Evolutionary conservation across 2,888 invertebrate genomes (phyloP), one percentile per base, ranked within the genome.

Genomic region (Yponomeuta plumbellus): DNA sequence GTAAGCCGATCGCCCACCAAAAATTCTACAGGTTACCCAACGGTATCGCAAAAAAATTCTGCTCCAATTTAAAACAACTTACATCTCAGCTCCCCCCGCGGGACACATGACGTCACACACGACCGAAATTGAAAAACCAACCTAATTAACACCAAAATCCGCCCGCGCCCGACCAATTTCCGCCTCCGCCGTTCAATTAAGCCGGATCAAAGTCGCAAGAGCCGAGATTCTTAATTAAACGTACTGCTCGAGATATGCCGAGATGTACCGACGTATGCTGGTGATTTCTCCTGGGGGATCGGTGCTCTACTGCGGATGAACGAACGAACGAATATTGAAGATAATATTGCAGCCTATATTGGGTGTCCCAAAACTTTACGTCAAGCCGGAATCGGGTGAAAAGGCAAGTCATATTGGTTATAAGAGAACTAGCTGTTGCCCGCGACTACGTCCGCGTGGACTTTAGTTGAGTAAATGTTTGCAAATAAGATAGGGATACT

Each of bases 231-330:
- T 65, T 65, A 65, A 65, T 65, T 65, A 65, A 57, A 26, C 17
- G 26, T 13, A 52, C 56, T 23, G 40, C 62, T 62, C n/a, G 34
- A 23, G 44, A 40, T 44, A 64, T 40, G 64, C 40, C 23, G 34
- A 23, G 44, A 40, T 44, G 21, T 40, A 44, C 40, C 23, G 62
- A 62, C 23, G 23, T 26, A 65, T 64, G 52, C 40, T 34, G 61
- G 66, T 75, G 76, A 76, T 76, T 76, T 76, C 76, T 76, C 76
- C 11, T 66, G 73, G 73, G 75, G 67, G 68, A 6, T 11, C 58
- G 11, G 11, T 21, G 58, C 6, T 1, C 17, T 52, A 52, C 17
- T 17, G 17, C 17, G 44, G 17, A 52, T 52, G 17, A 17, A 17
- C 44, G 13, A 17, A 17, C 13, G 44, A 17, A 52, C 44, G 44